Conservation (phyloP, 1,140 invertebrate genomes). For the Asbolus verrucosus region DNA sequence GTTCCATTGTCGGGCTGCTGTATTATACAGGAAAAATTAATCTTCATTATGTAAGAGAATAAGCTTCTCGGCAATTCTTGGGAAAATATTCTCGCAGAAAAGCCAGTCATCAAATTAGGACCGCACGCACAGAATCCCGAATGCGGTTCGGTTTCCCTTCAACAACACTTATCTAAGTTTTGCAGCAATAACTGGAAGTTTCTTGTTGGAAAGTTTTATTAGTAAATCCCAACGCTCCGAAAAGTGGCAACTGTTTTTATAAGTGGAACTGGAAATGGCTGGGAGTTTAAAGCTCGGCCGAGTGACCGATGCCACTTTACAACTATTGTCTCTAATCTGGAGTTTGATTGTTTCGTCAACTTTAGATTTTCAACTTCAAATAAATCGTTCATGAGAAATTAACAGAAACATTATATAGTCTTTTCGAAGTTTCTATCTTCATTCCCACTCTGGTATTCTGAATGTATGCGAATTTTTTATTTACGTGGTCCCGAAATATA, state of each 20-base stretch:
- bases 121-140: neutral
- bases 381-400: too few relatives aligned
- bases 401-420: too few relatives aligned
- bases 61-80: neutral
- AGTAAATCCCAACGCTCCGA: neutral
- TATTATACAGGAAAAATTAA: neutral
- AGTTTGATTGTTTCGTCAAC: too few relatives aligned
- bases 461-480: too few relatives aligned
- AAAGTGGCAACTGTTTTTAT: neutral
- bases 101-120: slow-evolving; percentile 12
- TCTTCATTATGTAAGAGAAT: slow-evolving; percentile 1
- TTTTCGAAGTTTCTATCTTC: too few relatives aligned
- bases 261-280: neutral
- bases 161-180: slow-evolving; percentile 2
- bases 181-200: slow-evolving; percentile 7
- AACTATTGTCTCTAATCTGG: too few relatives aligned
- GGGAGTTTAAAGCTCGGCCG: too few relatives aligned
- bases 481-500: too few relatives aligned
- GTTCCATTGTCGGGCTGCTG: neutral
- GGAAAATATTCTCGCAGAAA: slow-evolving; percentile 6
- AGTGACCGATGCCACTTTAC: too few relatives aligned
- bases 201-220: slow-evolving; percentile 8
- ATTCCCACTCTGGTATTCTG: too few relatives aligned
- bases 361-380: too few relatives aligned
- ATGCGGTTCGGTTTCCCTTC: neutral